Conservation (phyloP, 1,140 invertebrate genomes). For the Ooceraea biroi region DNA sequence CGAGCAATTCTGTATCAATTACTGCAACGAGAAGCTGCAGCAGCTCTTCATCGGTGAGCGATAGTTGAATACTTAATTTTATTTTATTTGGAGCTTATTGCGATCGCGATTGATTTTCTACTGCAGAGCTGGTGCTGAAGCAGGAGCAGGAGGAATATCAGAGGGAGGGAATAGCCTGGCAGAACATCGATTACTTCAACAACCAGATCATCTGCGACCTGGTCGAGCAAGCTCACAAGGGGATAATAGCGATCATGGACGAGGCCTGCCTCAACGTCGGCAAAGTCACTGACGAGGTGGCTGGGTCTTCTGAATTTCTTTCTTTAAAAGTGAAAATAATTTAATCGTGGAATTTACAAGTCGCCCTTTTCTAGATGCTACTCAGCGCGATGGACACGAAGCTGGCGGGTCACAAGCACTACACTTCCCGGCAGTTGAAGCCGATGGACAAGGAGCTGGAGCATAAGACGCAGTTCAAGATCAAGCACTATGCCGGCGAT, state of each 20-base stretch:
- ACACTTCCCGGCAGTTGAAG: slow-evolving; percentile 94
- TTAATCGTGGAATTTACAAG: not conserved
- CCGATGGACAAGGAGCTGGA: slow-evolving; percentile 93
- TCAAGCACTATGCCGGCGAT: slow-evolving; percentile 98
- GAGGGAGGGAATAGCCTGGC: slow-evolving; percentile 96
- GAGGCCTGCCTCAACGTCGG: slow-evolving; percentile 98
- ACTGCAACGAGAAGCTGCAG: slow-evolving; percentile 98
- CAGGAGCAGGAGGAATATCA: slow-evolving; percentile 98
- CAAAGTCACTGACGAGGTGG: slow-evolving; percentile 94
- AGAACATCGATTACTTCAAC: slow-evolving; percentile 96
- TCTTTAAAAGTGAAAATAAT: not conserved
- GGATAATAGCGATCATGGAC: slow-evolving; percentile 97
- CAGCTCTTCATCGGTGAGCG: slow-evolving; percentile 96
- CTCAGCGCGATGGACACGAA: slow-evolving; percentile 97
- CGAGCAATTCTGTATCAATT: slow-evolving; percentile 98
- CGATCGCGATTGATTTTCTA: slow-evolving; percentile 61
- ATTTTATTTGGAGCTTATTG: slow-evolving; percentile 4
- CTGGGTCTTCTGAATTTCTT: not conserved
- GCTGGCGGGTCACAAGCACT: slow-evolving; percentile 95
- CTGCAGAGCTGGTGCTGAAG: slow-evolving; percentile 95
- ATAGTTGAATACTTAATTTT: not conserved
- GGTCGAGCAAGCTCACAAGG: slow-evolving; percentile 95
- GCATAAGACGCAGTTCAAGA: slow-evolving; percentile 94
- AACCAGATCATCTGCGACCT: slow-evolving; percentile 98
- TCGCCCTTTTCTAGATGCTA: slow-evolving; percentile 88